Conservation (phyloP, 2,797 vertebrate species). For the Antrozous pallidus region DNA sequence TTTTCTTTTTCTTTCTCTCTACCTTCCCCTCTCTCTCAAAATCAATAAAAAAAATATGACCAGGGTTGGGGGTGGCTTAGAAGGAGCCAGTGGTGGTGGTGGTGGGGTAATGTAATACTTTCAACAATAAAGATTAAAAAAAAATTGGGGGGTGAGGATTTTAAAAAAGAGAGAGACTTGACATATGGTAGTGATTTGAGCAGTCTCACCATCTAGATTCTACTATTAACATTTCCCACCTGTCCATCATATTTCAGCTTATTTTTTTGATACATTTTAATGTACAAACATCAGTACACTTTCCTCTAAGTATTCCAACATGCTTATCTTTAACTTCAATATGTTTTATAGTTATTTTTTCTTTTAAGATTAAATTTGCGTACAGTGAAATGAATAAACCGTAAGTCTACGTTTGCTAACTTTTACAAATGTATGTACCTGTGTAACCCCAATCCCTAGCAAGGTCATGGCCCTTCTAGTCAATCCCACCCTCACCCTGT, state of each 20-base stretch:
- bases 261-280: neutral
- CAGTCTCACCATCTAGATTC: neutral
- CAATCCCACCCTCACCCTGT: fast-evolving
- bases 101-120: too few species aligned
- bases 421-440: neutral
- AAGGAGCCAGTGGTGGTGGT: too few species aligned
- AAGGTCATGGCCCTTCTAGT: neutral
- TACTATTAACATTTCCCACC: neutral
- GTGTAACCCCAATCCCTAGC: neutral
- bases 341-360: neutral
- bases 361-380: neutral
- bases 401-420: neutral
- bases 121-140: too few species aligned
- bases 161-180: neutral
- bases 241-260: neutral
- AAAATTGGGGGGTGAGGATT: neutral
- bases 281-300: neutral
- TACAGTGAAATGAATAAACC: neutral
- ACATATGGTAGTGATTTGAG: neutral
- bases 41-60: neutral
- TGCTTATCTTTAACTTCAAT: neutral
- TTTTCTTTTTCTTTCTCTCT: neutral
- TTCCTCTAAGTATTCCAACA: neutral
- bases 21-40: neutral
- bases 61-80: too few species aligned